A percentile compares a stretch with the other conserved stretches of the same genome.
Conservation (phyloP, 2,888 invertebrate genomes). For the Meiosimyza decipiens region DNA sequence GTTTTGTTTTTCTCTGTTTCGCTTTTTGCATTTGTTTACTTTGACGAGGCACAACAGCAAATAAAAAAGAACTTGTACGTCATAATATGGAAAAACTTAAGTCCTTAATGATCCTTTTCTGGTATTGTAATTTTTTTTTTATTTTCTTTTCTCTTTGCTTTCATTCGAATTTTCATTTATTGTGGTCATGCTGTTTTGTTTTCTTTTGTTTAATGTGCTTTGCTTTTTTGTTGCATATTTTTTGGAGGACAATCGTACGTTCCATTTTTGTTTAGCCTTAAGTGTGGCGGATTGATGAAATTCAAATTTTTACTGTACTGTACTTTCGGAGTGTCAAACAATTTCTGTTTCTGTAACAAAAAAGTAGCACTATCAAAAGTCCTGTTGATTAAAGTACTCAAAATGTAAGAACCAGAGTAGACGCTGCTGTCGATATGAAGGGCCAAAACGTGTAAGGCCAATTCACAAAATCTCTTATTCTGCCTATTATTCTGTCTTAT, state of each 20-base stretch:
- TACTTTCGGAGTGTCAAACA: no score
- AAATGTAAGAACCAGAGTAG: no score
- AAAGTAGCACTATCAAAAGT: no score
- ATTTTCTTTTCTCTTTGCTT: slow-evolving; percentile 54
- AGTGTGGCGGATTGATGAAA: no score
- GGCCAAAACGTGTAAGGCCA: no score
- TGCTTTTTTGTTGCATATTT: slow-evolving; percentile 11
- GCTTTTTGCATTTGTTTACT: slow-evolving; percentile 42
- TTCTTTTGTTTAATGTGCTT: background rate
- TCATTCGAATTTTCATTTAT: slow-evolving; percentile 6
- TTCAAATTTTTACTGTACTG: no score
- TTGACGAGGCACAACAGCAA: slow-evolving; percentile 19
- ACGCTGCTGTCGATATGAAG: no score
- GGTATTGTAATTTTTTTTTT: background rate
- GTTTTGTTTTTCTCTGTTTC: background rate
- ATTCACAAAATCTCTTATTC: no score
- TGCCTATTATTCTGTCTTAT: no score
- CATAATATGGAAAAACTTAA: background rate
- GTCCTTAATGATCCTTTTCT: slow-evolving; percentile 8
- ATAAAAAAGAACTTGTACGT: background rate
- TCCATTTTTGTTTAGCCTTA: background rate
- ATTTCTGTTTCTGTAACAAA: no score
- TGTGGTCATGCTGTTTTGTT: slow-evolving; percentile 16
- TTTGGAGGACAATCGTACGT: background rate
- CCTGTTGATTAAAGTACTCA: no score